Evolutionary conservation across 1,140 invertebrate species (phyloP), one percentile per base, ranked within the genome.

Genomic region (Radopholus similis): DNA sequence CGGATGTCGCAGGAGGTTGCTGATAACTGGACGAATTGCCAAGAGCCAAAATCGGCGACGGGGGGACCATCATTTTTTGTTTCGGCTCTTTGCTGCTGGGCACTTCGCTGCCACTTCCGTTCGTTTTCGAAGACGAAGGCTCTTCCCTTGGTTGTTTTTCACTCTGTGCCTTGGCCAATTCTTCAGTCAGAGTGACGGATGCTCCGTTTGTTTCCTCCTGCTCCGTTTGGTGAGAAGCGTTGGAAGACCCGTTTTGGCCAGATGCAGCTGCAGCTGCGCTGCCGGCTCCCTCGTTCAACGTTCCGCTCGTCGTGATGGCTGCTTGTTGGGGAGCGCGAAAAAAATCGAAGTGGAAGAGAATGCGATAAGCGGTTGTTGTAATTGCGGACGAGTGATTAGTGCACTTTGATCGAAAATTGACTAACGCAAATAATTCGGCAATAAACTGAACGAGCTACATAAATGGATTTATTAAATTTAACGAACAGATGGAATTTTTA

Each of bases 301-400:
- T 51, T 11, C 47, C 47, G 47, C 47, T 51, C 47, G 47, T 51
- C 47, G 47, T 51, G 47, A 51, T 51, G 47, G n/a, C 30, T 21
- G 47, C 30, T 18, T 0, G 15, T 18, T 21, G 13, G 4, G 11
- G 30, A 51, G 13, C 30, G n/a, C 8, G 47, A 51, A 51, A 51
- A 51, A 51, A 51, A 23, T 51, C n/a, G 11, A 13, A 40, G n/a
- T 40, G 1, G 38, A 40, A 40, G n/a, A 40, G 38, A 0, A 40
- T 40, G 11, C 38, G 38, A 13, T 11, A n/a, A 40, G n/a, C 38
- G 38, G n/a, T 40, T 40, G 38, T 40, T 13, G 0, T 21, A 9
- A 9, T 49, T 21, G 47, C 18, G 6, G 11, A 13, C 2, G n/a
- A n/a, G n/a, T n/a, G n/a, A n/a, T n/a, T n/a, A n/a, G n/a, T n/a